A percentile compares a stretch with the other conserved stretches of the same genome.
Evolutionary conservation across 2,113 vertebrate genomes (phyloP).

Genomic region (Pyxicephalus adspersus): DNA sequence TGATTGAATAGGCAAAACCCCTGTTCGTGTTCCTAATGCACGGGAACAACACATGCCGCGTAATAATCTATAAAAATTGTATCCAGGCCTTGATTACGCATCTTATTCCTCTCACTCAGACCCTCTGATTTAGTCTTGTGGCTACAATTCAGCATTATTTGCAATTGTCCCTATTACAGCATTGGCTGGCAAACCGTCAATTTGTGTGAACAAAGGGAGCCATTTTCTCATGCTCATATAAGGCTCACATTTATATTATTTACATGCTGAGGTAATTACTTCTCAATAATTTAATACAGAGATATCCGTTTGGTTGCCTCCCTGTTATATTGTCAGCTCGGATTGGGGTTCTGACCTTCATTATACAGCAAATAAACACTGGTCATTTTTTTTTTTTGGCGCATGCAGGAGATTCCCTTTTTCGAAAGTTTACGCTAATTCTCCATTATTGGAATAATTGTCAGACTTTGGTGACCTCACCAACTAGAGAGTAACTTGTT

Average conservation of each 20-base stretch:
- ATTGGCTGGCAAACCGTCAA: slow-evolving; percentile 63
- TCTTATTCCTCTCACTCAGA: slow-evolving; percentile 39
- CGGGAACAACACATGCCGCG: neutral
- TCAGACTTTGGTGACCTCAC: slow-evolving; percentile 61
- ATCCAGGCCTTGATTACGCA: slow-evolving; percentile 29
- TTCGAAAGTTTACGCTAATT: slow-evolving; percentile 37
- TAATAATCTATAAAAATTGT: slow-evolving; percentile 10
- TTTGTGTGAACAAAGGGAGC: slow-evolving; percentile 71
- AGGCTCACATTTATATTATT: slow-evolving; percentile 71
- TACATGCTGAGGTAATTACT: slow-evolving; percentile 73
- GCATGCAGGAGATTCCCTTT: neutral
- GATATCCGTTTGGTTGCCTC: slow-evolving; percentile 72
- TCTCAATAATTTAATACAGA: slow-evolving; percentile 76
- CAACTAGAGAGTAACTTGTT: slow-evolving; percentile 41
- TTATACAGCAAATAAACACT: slow-evolving; percentile 73
- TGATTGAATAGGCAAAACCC: neutral
- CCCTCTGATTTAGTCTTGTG: slow-evolving; percentile 41
- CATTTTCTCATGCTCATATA: slow-evolving; percentile 67
- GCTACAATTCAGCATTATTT: slow-evolving; percentile 36
- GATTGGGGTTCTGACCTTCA: slow-evolving; percentile 73
- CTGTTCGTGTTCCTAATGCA: neutral
- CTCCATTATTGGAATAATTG: slow-evolving; percentile 55
- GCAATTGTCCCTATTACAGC: slow-evolving; percentile 58
- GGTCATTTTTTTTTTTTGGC: slow-evolving; percentile 62
- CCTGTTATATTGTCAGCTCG: slow-evolving; percentile 71